Conservation (phyloP, 2,113 vertebrate species). For the Cichladusa arquata region DNA sequence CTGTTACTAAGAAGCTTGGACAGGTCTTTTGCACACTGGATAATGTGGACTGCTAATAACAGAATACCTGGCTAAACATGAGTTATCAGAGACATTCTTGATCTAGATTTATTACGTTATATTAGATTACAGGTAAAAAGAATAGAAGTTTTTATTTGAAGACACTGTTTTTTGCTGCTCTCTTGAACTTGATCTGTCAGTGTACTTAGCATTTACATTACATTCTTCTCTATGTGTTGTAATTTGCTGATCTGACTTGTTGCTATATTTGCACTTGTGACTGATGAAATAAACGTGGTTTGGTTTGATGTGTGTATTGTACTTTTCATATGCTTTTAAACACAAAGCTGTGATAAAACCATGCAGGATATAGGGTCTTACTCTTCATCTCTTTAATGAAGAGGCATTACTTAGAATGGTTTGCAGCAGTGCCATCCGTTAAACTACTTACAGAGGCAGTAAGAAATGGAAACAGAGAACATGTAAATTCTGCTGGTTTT, state of each 20-base stretch:
- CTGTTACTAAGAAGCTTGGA: not conserved
- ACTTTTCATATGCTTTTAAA: not conserved
- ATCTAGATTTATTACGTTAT: not conserved
- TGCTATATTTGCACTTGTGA: constrained; percentile 72
- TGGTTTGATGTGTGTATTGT: constrained; percentile 6
- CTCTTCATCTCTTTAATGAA: not conserved
- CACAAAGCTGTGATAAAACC: not conserved
- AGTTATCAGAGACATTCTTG: constrained; percentile 37
- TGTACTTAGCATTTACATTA: constrained; percentile 61
- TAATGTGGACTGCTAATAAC: not conserved
- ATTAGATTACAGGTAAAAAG: constrained; percentile 30
- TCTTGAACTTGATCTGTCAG: constrained; percentile 28
- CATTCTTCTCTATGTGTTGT: constrained; percentile 54
- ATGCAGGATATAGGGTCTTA: not conserved
- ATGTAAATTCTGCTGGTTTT: not conserved
- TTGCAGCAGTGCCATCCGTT: not conserved
- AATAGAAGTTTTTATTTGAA: constrained; percentile 16
- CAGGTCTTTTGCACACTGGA: constrained; percentile 1
- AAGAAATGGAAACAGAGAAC: not conserved
- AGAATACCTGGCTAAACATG: not conserved
- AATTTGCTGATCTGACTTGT: constrained; percentile 70
- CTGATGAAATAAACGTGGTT: constrained; percentile 72
- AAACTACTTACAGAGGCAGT: not conserved
- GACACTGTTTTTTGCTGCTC: constrained; percentile 50
- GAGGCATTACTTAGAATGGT: not conserved